These are phyloP conservation scores for Muscicapa comitata DNA, from an alignment of 2,797 vertebrate genomes.

Conservation along the genomic window DNA sequence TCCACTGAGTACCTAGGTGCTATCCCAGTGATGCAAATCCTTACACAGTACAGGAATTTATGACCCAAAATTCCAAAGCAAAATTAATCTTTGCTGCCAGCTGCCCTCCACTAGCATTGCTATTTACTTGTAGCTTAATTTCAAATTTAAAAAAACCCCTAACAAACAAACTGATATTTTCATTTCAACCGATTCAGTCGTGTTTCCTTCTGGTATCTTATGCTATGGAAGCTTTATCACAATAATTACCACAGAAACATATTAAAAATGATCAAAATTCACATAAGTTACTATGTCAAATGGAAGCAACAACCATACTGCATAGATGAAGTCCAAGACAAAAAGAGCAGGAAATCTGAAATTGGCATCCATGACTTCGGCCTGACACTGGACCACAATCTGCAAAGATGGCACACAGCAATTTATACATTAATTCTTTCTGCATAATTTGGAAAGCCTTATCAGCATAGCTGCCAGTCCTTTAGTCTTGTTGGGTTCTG, in stretches of 20 bases:
- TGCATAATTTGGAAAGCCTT: background rate
- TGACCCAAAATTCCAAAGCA: background rate
- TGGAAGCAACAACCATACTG: background rate
- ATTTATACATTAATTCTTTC: background rate
- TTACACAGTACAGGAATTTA: background rate
- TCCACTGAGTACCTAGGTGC: background rate
- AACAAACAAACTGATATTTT: background rate
- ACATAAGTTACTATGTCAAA: background rate
- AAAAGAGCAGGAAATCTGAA: background rate
- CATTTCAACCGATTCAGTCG: background rate
- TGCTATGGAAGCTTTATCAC: background rate
- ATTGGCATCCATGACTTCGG: background rate
- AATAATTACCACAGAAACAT: background rate
- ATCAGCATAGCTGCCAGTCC: background rate
- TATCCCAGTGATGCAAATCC: background rate
- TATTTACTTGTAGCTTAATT: background rate
- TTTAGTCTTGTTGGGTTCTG: background rate
- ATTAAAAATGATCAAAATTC: background rate
- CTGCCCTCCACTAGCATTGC: background rate
- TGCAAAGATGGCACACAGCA: background rate
- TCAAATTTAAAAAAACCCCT: accelerated
- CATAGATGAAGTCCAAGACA: background rate
- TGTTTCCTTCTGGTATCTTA: background rate
- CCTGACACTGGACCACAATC: background rate
- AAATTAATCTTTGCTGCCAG: background rate